Evolutionary conservation across 2,797 vertebrate species (phyloP).

Genomic region (Tenualosa thibaudeaui): DNA sequence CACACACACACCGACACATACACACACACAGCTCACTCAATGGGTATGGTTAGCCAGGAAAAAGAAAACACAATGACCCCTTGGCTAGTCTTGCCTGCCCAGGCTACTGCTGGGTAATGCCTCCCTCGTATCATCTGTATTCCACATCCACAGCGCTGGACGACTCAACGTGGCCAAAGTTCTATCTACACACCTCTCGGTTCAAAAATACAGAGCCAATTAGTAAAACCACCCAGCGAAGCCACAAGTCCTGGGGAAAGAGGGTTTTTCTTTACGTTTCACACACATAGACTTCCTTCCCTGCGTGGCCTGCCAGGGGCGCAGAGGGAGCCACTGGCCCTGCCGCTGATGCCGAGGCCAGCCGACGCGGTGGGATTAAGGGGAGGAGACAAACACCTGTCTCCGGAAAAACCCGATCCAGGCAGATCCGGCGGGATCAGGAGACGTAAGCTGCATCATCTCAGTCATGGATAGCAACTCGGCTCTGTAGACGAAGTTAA

Average conservation of each 20-base stretch:
- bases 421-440: not conserved
- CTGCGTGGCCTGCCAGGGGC: not conserved
- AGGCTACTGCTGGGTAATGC: not conserved
- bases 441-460: not conserved
- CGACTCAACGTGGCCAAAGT: not conserved
- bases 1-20: not conserved
- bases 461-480: slow-evolving; percentile 1
- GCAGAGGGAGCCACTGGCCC: not conserved
- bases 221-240: not conserved
- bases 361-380: not conserved
- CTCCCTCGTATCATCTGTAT: not conserved
- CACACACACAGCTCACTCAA: not conserved
- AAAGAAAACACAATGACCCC: not conserved
- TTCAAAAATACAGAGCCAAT: not conserved
- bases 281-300: not conserved
- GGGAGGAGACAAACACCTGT: not conserved
- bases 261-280: not conserved
- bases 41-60: not conserved
- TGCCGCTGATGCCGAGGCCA: not conserved
- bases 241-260: not conserved
- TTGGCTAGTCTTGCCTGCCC: not conserved
- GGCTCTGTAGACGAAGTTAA: not conserved
- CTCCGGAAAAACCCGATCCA: not conserved
- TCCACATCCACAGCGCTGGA: not conserved
- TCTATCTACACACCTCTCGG: not conserved